Evolutionary conservation across 2,888 invertebrate species (phyloP).

Genomic region (Ceraclea dissimilis): DNA sequence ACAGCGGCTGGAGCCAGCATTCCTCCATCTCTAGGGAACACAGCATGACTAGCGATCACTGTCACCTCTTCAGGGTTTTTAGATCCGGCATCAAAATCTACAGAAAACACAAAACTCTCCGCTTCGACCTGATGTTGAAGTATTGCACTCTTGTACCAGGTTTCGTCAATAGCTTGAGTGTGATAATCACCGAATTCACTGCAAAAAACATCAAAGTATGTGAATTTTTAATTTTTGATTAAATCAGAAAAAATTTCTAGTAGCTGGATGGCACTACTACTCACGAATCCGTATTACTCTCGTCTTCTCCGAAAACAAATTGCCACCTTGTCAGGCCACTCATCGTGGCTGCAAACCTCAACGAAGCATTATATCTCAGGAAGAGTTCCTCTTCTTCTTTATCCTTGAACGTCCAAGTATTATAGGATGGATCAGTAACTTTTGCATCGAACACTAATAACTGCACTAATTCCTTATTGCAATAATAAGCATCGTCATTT

Average conservation of each 20-base stretch:
- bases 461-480: conserved; percentile 77
- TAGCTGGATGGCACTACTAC: too few species aligned
- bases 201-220: conserved; percentile 8
- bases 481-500: conserved; percentile 67
- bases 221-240: neutral
- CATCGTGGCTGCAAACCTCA: conserved; percentile 80
- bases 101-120: conserved; percentile 70
- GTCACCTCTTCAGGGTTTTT: conserved; percentile 48
- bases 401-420: conserved; percentile 46
- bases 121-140: conserved; percentile 72
- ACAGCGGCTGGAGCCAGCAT: conserved; percentile 80
- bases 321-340: conserved; percentile 87
- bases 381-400: conserved; percentile 50
- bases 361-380: conserved; percentile 60
- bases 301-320: conserved; percentile 56
- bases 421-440: conserved; percentile 52
- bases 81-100: conserved; percentile 52
- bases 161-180: conserved; percentile 74
- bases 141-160: conserved; percentile 87
- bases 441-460: conserved; percentile 83
- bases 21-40: conserved; percentile 71
- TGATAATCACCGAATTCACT: conserved; percentile 72
- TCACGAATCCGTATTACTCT: conserved; percentile 36
- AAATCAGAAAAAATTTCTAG: neutral
- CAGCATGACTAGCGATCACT: conserved; percentile 76